Conservation (phyloP, 2,797 vertebrate genomes). For the Ciconia nigra region DNA sequence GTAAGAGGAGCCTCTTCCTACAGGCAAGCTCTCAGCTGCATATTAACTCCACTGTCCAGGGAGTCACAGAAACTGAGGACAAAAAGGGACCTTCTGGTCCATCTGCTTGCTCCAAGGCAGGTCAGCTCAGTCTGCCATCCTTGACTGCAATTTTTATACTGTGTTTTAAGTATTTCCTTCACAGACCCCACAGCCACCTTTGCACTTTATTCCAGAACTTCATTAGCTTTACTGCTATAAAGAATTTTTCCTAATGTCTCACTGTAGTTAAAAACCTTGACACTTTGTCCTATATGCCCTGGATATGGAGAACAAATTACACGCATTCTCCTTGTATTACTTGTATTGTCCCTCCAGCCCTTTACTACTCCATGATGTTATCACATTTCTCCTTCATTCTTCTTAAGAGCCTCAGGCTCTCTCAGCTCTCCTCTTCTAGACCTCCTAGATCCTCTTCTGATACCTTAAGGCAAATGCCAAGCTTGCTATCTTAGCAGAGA, state of each 20-base stretch:
- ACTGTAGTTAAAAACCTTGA: background rate
- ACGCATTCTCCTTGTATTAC: background rate
- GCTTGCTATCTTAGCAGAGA: background rate
- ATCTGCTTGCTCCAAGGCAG: background rate
- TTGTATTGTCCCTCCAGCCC: background rate
- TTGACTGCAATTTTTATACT: background rate
- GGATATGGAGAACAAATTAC: background rate
- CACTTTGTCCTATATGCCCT: background rate
- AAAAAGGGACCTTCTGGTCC: background rate
- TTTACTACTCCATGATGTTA: background rate
- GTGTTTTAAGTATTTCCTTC: background rate
- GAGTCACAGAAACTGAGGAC: background rate
- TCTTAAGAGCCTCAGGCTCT: background rate
- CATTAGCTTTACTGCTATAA: background rate
- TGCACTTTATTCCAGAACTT: background rate
- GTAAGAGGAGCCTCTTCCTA: background rate
- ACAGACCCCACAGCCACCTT: background rate
- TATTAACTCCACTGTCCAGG: background rate
- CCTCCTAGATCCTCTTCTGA: background rate
- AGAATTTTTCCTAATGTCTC: background rate
- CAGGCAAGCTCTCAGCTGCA: background rate
- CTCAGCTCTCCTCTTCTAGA: background rate
- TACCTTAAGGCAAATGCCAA: conserved; percentile 1
- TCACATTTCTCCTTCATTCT: background rate
- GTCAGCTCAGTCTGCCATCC: background rate